Conservation (phyloP, 2,888 invertebrate species). For the Aethes cnicana region DNA sequence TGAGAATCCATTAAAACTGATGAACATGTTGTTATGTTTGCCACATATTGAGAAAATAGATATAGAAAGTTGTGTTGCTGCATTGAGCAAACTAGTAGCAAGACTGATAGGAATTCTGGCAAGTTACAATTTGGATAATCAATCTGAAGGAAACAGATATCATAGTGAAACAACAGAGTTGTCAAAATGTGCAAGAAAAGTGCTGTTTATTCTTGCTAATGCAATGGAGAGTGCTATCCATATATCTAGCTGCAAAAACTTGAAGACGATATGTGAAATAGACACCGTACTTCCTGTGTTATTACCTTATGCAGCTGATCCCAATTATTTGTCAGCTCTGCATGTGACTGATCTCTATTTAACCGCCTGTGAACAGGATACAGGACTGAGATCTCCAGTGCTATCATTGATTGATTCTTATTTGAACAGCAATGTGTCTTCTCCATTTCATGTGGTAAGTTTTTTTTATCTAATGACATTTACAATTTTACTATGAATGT, state of each 20-base stretch:
- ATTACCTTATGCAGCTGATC: slow-evolving; percentile 68
- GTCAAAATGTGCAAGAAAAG: slow-evolving; percentile 62
- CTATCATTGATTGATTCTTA: slow-evolving; percentile 74
- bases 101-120: slow-evolving; percentile 53
- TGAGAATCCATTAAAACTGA: slow-evolving; percentile 63
- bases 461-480: not conserved
- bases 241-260: slow-evolving; percentile 71
- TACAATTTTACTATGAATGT: not conserved
- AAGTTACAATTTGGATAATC: slow-evolving; percentile 58
- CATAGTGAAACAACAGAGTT: slow-evolving; percentile 56
- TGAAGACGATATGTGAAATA: slow-evolving; percentile 71
- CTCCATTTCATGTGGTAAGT: slow-evolving; percentile 86
- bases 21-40: slow-evolving; percentile 78
- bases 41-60: slow-evolving; percentile 80
- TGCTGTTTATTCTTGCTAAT: slow-evolving; percentile 81
- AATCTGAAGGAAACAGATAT: slow-evolving; percentile 51
- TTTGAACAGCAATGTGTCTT: slow-evolving; percentile 84
- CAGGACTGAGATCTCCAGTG: slow-evolving; percentile 64
- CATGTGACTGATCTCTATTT: slow-evolving; percentile 80
- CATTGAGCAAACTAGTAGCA: slow-evolving; percentile 58
- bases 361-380: slow-evolving; percentile 72
- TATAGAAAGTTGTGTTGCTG: slow-evolving; percentile 53
- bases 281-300: slow-evolving; percentile 66
- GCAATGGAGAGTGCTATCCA: slow-evolving; percentile 84
- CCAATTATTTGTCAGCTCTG: slow-evolving; percentile 73